Base-by-base conservation (phyloP, 1,140 invertebrate species). In the Drosophila mayri region DNA sequence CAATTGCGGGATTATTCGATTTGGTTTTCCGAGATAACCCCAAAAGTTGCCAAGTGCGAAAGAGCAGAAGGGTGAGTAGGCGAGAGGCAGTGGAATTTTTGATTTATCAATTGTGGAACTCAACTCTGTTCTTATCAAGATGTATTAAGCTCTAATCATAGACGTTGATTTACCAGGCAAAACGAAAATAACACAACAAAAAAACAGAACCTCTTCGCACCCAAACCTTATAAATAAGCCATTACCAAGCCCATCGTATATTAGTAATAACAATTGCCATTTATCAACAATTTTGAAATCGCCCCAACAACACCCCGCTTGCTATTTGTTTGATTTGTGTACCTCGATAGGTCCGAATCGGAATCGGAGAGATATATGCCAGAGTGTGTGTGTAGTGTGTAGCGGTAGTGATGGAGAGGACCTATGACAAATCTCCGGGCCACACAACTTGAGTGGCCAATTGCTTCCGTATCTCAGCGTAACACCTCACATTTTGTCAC, bases 121-220 rank as follows among this genome's bases (percentile, higher is more conserved):
- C 49, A 65, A 46, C 59, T 25, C 32, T 7, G 40, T n/a, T 14
- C 60, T 70, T 83, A 87, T 87, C 85, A 84, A 90, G 72, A 88
- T 88, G 71, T 87, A 87, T 87, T 87, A 87, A 88, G 80, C 68
- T 84, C 68, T 90, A 88, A 88, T 88, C 85, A 88, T 75, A 90
- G 76, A 84, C 84, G 77, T 90, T 88, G 84, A 88, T 88, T 88
- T 88, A 87, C 71, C 83, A 88, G 72, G 38, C 55, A 49, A 20
- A 49, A 38, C 10, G 10, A 54, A 22, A 11, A 38, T 0, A 38
- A 50, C 28, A 12, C 47, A 20, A 28, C 9, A 28, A 16, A 37
- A 37, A 50, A 43, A 30, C 52, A 30, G 37, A 49, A 44, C 28
- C 43, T 14, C 37, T 6, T 71, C 41, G 49, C 38, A 44, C 12